These are phyloP conservation scores for Triplophysa bombifrons DNA, from an alignment of 2,797 vertebrate genomes.

Conservation along the genomic window DNA sequence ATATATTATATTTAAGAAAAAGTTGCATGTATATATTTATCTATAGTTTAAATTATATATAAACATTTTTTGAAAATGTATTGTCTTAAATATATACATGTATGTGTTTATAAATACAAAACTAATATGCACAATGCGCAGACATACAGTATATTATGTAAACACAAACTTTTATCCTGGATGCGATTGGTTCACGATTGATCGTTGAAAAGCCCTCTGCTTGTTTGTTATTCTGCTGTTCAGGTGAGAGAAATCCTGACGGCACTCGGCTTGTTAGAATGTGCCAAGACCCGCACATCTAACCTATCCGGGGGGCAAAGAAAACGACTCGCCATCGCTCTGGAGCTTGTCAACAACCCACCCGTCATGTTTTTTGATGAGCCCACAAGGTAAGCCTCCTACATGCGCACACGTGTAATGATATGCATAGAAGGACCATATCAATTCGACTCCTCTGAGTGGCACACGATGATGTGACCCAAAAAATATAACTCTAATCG, in stretches of 20 bases:
- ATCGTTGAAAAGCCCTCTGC: too few relatives aligned
- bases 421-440: not conserved
- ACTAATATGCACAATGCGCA: too few relatives aligned
- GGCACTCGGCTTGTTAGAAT: slow-evolving; percentile 82
- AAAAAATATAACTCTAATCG: not conserved
- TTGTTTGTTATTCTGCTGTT: not conserved
- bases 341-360: slow-evolving; percentile 88
- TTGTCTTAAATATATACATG: too few relatives aligned
- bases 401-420: not conserved
- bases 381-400: slow-evolving; percentile 80
- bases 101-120: too few relatives aligned
- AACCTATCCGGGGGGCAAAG: slow-evolving; percentile 83
- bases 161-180: too few relatives aligned
- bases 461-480: not conserved
- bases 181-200: too few relatives aligned
- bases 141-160: too few relatives aligned
- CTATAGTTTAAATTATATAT: too few relatives aligned
- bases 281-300: slow-evolving; percentile 81
- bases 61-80: too few relatives aligned
- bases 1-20: too few relatives aligned
- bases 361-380: slow-evolving; percentile 91
- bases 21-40: too few relatives aligned
- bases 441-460: not conserved
- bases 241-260: slow-evolving; percentile 88
- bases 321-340: slow-evolving; percentile 85